Conservation (phyloP, 2,888 invertebrate species). For the Eustalomyia histrio region DNA sequence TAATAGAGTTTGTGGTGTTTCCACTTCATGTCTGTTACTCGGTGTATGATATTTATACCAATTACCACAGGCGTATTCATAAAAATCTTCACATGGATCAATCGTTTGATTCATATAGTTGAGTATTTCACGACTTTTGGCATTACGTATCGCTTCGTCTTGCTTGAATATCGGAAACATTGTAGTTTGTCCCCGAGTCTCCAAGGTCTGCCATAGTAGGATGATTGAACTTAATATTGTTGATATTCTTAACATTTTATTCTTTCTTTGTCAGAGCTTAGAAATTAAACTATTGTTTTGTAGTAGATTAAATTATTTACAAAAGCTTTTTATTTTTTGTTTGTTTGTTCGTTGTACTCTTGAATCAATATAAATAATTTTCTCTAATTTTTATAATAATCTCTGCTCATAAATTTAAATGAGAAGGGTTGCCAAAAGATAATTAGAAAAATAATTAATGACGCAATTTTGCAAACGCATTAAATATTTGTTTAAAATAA, state of each 20-base stretch:
- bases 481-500: too few species aligned
- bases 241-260: conserved; percentile 37
- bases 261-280: conserved; percentile 35
- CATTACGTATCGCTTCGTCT: conserved; percentile 69
- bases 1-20: conserved; percentile 63
- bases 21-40: conserved; percentile 34
- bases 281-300: conserved; percentile 43
- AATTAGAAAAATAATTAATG: too few species aligned
- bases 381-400: neutral
- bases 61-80: conserved; percentile 77
- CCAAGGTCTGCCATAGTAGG: conserved; percentile 11
- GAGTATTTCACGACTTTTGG: conserved; percentile 70
- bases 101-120: conserved; percentile 71
- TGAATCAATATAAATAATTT: neutral
- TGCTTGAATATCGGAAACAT: conserved; percentile 68
- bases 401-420: neutral
- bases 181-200: conserved; percentile 25
- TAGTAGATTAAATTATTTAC: conserved; percentile 33
- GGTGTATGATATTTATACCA: conserved; percentile 67
- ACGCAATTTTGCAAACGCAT: too few species aligned
- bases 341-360: neutral
- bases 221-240: conserved; percentile 4
- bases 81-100: conserved; percentile 76
- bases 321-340: conserved; percentile 36
- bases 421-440: neutral